A percentile compares a stretch with the other conserved stretches of the same genome.
These are phyloP conservation scores for Dasyornis broadbenti DNA, from an alignment of 2,113 vertebrate genomes.

Conservation along the genomic window DNA sequence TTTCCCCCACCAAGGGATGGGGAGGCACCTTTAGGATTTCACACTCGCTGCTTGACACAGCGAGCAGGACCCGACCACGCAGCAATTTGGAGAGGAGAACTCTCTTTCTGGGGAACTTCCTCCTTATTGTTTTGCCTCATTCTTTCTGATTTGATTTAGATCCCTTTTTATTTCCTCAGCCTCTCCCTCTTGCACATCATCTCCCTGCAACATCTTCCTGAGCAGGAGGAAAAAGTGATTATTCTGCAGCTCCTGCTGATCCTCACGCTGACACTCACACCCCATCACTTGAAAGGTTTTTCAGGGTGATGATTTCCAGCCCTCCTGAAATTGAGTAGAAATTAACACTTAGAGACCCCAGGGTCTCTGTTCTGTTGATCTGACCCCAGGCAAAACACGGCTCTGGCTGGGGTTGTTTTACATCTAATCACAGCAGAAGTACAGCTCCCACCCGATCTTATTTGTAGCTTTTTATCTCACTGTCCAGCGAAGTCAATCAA, in stretches of 20 bases:
- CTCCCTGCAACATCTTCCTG: not conserved
- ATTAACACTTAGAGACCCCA: not conserved
- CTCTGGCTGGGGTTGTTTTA: conserved; percentile 22
- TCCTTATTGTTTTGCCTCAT: not conserved
- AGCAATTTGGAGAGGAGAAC: not conserved
- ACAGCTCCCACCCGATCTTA: not conserved
- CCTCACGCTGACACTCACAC: not conserved
- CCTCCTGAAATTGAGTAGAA: not conserved
- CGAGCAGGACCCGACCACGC: not conserved
- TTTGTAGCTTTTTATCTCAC: conserved; percentile 45
- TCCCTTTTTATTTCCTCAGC: not conserved
- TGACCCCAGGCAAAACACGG: conserved; percentile 13
- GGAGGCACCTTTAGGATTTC: not conserved
- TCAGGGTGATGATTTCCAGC: not conserved
- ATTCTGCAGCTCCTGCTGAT: not conserved
- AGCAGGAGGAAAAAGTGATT: not conserved
- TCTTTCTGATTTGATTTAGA: conserved; percentile 12
- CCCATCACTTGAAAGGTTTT: not conserved
- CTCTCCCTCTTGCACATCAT: not conserved
- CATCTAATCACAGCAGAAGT: conserved; percentile 20
- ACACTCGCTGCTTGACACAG: not conserved
- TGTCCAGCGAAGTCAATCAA: conserved; percentile 47
- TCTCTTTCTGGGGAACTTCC: not conserved
- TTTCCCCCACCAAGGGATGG: not conserved
- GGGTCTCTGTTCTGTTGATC: not conserved